A percentile compares a stretch with the other conserved stretches of the same genome.
Conservation (phyloP, 2,113 vertebrate species). For the Grammomys surdaster region DNA sequence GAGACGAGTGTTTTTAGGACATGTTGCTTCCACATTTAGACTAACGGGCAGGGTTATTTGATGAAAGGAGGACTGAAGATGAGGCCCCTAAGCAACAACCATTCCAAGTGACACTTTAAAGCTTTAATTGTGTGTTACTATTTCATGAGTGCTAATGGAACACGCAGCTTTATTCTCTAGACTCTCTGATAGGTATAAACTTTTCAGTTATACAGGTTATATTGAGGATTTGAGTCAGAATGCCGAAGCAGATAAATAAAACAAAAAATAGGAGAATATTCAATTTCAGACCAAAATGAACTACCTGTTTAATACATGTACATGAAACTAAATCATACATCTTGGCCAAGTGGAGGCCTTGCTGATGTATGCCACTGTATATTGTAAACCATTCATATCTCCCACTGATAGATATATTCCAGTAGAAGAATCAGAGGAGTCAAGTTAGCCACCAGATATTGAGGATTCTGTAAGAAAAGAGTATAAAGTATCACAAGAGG, state of each 20-base stretch:
- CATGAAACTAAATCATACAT: conserved; percentile 13
- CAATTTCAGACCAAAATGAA: conserved; percentile 40
- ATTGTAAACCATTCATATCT: background rate
- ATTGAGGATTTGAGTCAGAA: conserved; percentile 59
- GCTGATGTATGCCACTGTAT: background rate
- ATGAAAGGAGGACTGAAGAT: conserved; percentile 20
- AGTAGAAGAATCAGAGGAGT: background rate
- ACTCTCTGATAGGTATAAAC: conserved; percentile 49
- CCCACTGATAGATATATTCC: background rate
- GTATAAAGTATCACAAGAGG: background rate
- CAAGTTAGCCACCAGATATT: background rate
- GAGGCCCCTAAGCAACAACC: conserved; percentile 29
- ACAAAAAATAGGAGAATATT: conserved; percentile 54
- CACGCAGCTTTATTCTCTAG: conserved; percentile 23
- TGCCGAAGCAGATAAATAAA: conserved; percentile 41
- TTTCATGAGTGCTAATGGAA: background rate
- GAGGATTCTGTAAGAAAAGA: background rate
- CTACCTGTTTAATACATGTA: conserved; percentile 38
- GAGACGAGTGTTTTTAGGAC: conserved; percentile 11
- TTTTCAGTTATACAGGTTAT: conserved; percentile 66
- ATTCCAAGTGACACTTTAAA: conserved; percentile 33
- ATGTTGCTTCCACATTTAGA: background rate
- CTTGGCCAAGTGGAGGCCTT: conserved; percentile 35
- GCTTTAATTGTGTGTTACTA: conserved; percentile 21
- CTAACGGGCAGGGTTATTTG: background rate